Conservation (phyloP, 2,797 vertebrate genomes). For the Sebastolobus alascanus region DNA sequence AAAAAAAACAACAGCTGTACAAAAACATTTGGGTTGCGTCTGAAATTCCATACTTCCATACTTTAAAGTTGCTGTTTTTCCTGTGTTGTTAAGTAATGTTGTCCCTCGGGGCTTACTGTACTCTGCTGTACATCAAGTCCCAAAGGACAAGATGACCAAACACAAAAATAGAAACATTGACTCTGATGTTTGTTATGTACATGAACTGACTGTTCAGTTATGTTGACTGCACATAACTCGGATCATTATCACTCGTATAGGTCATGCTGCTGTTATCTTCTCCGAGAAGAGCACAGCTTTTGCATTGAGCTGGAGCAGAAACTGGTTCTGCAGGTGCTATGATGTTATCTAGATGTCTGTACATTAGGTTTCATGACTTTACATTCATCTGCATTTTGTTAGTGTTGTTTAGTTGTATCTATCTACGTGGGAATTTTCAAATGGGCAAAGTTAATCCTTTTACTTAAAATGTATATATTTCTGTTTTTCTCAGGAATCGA, state of each 20-base stretch:
- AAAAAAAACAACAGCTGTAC: neutral
- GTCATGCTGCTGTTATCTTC: neutral
- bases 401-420: neutral
- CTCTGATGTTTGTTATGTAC: neutral
- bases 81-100: neutral
- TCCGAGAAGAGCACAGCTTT: too few relatives aligned
- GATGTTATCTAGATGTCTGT: neutral
- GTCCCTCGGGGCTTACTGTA: neutral
- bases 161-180: neutral
- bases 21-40: neutral
- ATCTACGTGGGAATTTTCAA: neutral
- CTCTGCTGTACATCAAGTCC: neutral
- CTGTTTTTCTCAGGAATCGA: constrained; percentile 85
- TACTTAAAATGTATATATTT: neutral
- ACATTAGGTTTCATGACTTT: neutral
- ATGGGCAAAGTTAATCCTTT: neutral
- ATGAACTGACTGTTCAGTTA: too few relatives aligned
- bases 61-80: neutral
- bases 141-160: neutral
- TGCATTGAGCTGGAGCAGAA: too few relatives aligned
- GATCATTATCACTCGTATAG: too few relatives aligned
- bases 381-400: neutral
- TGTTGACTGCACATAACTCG: neutral
- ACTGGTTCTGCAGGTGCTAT: neutral
- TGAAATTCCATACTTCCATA: too few relatives aligned